phyloP scores from a whole-genome alignment of 2,797 vertebrate species.

The Neoniphon sammara region DNA sequence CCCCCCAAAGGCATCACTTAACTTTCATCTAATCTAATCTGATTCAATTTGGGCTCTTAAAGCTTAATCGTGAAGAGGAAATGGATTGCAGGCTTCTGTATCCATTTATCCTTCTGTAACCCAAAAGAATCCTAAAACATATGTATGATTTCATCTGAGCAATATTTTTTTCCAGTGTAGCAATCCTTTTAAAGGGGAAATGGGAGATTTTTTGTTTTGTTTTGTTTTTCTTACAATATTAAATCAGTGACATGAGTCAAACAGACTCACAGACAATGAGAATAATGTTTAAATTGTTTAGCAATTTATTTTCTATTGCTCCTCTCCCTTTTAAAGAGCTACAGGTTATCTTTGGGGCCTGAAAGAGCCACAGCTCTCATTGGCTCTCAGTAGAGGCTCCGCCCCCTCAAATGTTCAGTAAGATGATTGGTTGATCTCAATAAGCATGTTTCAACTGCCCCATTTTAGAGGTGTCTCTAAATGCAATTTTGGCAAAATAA shows the following conservation, averaged over 20 bases:
- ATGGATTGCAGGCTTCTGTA: too few species aligned
- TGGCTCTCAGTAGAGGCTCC: conserved; percentile 8
- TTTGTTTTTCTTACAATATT: background rate
- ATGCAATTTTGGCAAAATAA: background rate
- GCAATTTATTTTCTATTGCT: background rate
- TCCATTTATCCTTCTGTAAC: background rate
- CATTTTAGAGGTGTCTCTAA: background rate
- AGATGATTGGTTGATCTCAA: background rate
- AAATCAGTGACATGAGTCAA: background rate
- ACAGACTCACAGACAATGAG: too few species aligned
- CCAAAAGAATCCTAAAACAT: background rate
- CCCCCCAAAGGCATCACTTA: too few species aligned
- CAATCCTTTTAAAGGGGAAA: background rate
- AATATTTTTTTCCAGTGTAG: background rate
- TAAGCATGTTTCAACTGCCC: too few species aligned
- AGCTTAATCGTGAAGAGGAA: too few species aligned
- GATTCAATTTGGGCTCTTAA: too few species aligned
- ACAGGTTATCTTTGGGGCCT: background rate
- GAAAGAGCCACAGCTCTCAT: conserved; percentile 4
- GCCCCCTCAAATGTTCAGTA: too few species aligned
- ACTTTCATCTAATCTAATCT: too few species aligned
- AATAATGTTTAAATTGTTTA: too few species aligned
- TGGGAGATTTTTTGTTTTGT: too few species aligned
- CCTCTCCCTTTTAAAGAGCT: conserved; percentile 1
- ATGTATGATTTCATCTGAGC: background rate